Conservation (phyloP, 2,113 vertebrate species). For the Capreolus pygargus region DNA sequence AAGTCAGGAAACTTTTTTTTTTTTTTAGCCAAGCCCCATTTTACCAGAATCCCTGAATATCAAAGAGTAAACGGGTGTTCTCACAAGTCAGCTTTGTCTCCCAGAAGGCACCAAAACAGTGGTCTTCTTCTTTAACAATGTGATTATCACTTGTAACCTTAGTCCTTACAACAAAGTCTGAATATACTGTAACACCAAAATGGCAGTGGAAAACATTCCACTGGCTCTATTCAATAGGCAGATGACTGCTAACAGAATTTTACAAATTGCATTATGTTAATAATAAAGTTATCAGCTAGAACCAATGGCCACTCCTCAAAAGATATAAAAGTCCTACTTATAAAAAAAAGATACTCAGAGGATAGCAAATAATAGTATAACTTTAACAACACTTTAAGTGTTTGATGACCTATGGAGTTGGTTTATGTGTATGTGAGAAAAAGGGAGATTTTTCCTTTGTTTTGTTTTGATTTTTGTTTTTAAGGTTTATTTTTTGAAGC, state of each 20-base stretch:
- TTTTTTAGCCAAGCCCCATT: not conserved
- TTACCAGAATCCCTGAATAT: not conserved
- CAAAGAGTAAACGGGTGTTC: accelerated
- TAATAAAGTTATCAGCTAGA: not conserved
- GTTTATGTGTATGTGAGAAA: not conserved
- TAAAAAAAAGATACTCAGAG: not conserved
- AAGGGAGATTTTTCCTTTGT: not conserved
- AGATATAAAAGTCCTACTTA: not conserved
- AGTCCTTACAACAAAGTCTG: not conserved
- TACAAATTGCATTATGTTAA: not conserved
- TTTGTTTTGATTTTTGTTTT: slow-evolving; percentile 16
- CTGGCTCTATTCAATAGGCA: not conserved
- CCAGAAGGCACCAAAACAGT: not conserved
- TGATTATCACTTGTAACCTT: not conserved
- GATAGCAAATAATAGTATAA: not conserved
- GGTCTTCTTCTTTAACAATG: not conserved
- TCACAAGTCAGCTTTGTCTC: not conserved
- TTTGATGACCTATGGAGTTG: not conserved
- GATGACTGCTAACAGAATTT: not conserved
- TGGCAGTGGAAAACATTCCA: not conserved
- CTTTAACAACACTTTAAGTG: not conserved
- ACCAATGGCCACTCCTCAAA: not conserved
- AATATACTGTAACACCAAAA: not conserved
- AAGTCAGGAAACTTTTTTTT: not conserved
- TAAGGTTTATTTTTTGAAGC: slow-evolving; percentile 44